Evolutionary conservation across 2,797 vertebrate species (phyloP).

Genomic region (Sparidentex hasta): DNA sequence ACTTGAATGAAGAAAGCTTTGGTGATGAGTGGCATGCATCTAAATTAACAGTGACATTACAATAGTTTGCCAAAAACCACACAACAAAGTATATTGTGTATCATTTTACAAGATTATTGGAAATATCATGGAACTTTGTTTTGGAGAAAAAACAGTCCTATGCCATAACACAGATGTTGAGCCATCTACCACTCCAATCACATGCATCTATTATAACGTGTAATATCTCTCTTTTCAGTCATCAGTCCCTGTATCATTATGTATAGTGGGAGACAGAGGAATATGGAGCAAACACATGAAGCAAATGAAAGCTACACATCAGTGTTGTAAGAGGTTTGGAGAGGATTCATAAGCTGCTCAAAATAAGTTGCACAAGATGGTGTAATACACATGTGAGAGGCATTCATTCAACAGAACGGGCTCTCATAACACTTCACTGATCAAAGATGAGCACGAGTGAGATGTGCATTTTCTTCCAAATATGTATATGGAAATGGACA

Average conservation of each 20-base stretch:
- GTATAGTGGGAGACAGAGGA: background rate
- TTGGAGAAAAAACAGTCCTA: background rate
- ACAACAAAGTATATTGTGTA: no score
- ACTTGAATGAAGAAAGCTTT: background rate
- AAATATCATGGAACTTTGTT: background rate
- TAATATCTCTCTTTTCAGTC: background rate
- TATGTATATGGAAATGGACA: constrained; percentile 5
- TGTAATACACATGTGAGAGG: constrained; percentile 20
- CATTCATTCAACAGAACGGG: background rate
- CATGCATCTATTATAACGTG: background rate
- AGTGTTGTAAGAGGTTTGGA: constrained; percentile 11
- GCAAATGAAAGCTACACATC: background rate
- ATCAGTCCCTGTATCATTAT: background rate
- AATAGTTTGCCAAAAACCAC: background rate
- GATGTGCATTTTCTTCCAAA: constrained; percentile 9
- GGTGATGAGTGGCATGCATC: background rate
- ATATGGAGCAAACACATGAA: background rate
- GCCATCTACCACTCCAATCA: background rate
- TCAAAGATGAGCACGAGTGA: background rate
- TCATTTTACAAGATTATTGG: background rate
- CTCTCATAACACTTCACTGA: constrained; percentile 26
- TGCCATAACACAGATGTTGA: background rate
- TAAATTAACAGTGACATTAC: background rate
- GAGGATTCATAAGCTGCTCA: constrained; percentile 1
- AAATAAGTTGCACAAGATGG: constrained; percentile 7